Evolutionary conservation across 2,113 vertebrate genomes (phyloP), one percentile per base, ranked within the genome.

Genomic region (Psephotus haematonotus): DNA sequence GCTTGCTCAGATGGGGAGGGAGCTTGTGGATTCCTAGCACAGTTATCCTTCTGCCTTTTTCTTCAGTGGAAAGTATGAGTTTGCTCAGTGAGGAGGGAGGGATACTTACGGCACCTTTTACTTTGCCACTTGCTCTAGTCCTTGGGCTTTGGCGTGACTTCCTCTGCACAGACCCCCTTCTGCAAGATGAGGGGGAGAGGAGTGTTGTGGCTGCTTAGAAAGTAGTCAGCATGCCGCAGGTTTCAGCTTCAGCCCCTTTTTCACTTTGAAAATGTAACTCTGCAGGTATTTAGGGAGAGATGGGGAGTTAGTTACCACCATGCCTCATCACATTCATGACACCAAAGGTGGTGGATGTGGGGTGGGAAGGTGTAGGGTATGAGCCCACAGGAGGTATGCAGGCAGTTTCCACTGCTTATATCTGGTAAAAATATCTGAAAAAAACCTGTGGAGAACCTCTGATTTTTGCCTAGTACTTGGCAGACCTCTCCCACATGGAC

Each of bases 151-250:
- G 69, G 52, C 74, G 67, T 17, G 5, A 53, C 29, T 69, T 4
- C 0, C 23, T 53, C 44, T 25, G 50, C 29, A 43, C 31, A 47
- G 33, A 24, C 1, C 4, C 7, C 8, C 17, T 64, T 81, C 16
- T 64, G 11, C 0, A 1, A 84, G 47, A 24, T 29, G 33, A 12
- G 0, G 0, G 9, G 9, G 9, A 5, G 1, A 2, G 4, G 49
- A 35, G 17, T 4, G 39, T 35, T 24, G 41, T 20, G 52, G 12
- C 13, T 77, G 35, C 59, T 46, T 44, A 6, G 3, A 37, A 79
- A 81, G 60, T 11, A 80, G 37, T 35, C 53, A 82, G 59, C 33
- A 49, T 0, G 0, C 44, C 50, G 18, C 44, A 37, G 41, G 33
- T n/a, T n/a, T 63, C 11, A 4, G 46, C 19, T 86, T 60, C 33